Base-by-base conservation (phyloP, 2,797 vertebrate species). In the Gorsachius magnificus region DNA sequence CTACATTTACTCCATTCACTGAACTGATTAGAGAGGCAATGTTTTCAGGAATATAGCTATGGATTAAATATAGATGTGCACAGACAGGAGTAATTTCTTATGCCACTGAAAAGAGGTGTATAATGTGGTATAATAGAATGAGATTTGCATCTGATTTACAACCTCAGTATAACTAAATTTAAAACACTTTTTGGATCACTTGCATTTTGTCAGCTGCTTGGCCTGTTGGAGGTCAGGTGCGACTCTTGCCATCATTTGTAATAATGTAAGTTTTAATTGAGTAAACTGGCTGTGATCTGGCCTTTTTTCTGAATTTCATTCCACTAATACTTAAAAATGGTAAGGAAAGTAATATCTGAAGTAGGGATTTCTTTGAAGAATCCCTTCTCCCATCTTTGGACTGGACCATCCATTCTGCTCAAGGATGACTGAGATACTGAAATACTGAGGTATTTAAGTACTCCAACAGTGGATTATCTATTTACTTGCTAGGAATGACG, bases 1-100 rank as follows among this genome's bases (percentile, higher is more conserved):
- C 63, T 57, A 51, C 28, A 45, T 92, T 77, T 94, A 86, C 83
- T 86, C 53, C 61, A 31, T 85, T 91, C 71, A 65, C 45, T 66
- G 50, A 91, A 51, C 82, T 86, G 74, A 90, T 83, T 92, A 58
- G 81, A 92, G 93, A 46, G 57, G 54, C 60, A 43, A 7, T 24
- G n/a, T 86, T 96, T 92, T 87, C 89, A 92, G 69, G 31, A 89
- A 71, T 86, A 65, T 38, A 83, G 46, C 83, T 89, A 31, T 87
- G 58, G 74, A 86, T 92, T 92, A 93, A 86, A 93, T 87, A 89
- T 33, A 94, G 78, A 66, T 77, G 35, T 86, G 61, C 46, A 53
- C 53, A 86, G 58, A 65, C 54, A 92, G 36, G 14, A 80, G 36
- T 76, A 71, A 89, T 57, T 85, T 89, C 79, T 90, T 93, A 43